Evolutionary conservation across 2,113 vertebrate species (phyloP), one percentile per base, ranked within the genome.

Genomic region (Machaerirhynchus nigripectus): DNA sequence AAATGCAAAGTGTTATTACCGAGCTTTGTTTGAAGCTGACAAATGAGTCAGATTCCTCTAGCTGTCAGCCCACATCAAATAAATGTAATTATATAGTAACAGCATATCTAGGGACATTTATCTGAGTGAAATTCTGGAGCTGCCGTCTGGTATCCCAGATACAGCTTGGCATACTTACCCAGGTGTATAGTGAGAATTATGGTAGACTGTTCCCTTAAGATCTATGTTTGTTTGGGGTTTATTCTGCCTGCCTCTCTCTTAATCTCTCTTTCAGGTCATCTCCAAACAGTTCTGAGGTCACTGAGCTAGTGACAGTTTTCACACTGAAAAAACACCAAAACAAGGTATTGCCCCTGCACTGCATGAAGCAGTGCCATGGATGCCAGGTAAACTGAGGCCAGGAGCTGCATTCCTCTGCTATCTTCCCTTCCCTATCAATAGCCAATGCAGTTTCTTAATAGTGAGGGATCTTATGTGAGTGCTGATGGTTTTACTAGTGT

Each of bases 21-120:
- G 53, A 69, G 53, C 61, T 89, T 90, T 93, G 63, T 85, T 94
- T 76, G 53, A 80, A 91, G 70, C 27, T 90, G 63, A 61, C 44
- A 87, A 84, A 67, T 76, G 67, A 96, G 59, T 70, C 59, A 57
- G 53, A 69, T 83, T 96, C 60, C 50, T 93, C 46, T 93, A 52
- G 21, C 42, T 91, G 57, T 53, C 70, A 92, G 12, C 11, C 2
- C 19, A 33, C 46, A 65, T 35, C 57, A 92, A 90, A 80, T 79
- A 85, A 69, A 77, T 67, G 55, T 20, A 61, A 88, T 93, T 93
- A 73, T 35, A 35, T 14, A 49, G n/a, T 57, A 53, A 68, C 28
- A 22, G 40, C 67, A n/a, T 40, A 76, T 22, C 47, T 73, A 44
- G 37, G 70, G 67, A 95, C 20, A 53, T 39, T 77, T 83, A 46